Conservation (phyloP, 2,797 vertebrate genomes). For the Anguilla megastoma region DNA sequence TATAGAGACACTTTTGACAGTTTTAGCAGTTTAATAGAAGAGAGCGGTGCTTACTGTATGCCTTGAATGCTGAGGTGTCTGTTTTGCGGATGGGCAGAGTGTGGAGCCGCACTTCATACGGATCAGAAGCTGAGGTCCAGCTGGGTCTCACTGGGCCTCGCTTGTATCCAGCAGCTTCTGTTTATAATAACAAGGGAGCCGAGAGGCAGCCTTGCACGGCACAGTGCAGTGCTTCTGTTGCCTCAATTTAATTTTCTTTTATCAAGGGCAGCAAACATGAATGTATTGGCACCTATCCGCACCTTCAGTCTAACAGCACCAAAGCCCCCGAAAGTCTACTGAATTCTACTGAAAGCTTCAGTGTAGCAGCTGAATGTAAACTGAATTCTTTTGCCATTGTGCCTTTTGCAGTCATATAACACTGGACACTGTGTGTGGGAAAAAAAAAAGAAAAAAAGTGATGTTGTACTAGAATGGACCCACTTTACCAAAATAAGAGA, state of each 20-base stretch:
- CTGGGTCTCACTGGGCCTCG: background rate
- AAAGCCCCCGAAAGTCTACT: background rate
- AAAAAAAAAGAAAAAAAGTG: background rate
- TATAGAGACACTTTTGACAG: constrained; percentile 57
- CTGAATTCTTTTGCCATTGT: background rate
- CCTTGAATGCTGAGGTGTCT: constrained; percentile 24
- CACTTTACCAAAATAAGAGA: background rate
- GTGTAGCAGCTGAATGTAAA: background rate
- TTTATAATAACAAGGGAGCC: constrained; percentile 7
- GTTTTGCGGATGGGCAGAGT: constrained; percentile 11
- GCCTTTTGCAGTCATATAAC: background rate
- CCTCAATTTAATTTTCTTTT: constrained; percentile 45
- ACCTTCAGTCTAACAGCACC: background rate
- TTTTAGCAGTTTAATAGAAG: constrained; percentile 35
- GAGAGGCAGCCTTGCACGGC: background rate
- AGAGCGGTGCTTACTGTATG: constrained; percentile 22
- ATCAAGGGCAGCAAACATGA: background rate
- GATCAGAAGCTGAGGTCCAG: background rate
- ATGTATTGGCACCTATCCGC: background rate
- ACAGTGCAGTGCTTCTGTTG: constrained; percentile 28
- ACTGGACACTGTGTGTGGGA: background rate
- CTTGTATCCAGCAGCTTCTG: constrained; percentile 9
- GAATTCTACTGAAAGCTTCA: background rate
- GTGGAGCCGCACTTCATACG: background rate
- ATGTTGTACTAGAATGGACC: background rate